These are phyloP conservation scores for Microctonus aethiopoides DNA, from an alignment of 2,888 invertebrate species.

Conservation along the genomic window DNA sequence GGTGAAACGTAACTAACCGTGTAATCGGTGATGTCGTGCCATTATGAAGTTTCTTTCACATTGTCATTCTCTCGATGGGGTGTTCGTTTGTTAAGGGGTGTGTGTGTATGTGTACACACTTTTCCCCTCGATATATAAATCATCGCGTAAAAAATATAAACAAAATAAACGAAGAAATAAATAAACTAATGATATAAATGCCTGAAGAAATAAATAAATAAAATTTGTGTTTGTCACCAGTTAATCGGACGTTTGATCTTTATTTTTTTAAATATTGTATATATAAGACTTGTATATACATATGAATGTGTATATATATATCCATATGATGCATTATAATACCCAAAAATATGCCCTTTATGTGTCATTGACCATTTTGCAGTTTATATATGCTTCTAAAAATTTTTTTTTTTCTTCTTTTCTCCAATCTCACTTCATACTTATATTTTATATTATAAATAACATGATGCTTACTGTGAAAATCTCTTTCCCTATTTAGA, in stretches of 20 bases:
- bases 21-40: slow-evolving; percentile 62
- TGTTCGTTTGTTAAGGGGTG: background rate
- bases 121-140: background rate
- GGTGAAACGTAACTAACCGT: slow-evolving; percentile 65
- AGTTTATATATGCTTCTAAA: background rate
- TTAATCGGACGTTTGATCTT: background rate
- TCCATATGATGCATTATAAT: slow-evolving; percentile 46
- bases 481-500: background rate
- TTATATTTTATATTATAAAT: background rate
- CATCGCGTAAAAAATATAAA: too few relatives aligned
- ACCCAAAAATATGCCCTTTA: slow-evolving; percentile 64
- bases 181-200: background rate
- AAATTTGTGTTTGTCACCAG: background rate
- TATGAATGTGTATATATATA: background rate
- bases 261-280: background rate
- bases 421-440: background rate
- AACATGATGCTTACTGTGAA: background rate
- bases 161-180: background rate
- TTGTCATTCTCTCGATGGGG: background rate
- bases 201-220: background rate
- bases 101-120: background rate
- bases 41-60: slow-evolving; percentile 50
- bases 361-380: slow-evolving; percentile 65
- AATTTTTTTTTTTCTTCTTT: too few relatives aligned
- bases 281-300: too few relatives aligned